Percentiles rank a stretch among this genome's conserved stretches.
Conservation (phyloP, 2,888 invertebrate genomes). For the Andrena haemorrhoa region DNA sequence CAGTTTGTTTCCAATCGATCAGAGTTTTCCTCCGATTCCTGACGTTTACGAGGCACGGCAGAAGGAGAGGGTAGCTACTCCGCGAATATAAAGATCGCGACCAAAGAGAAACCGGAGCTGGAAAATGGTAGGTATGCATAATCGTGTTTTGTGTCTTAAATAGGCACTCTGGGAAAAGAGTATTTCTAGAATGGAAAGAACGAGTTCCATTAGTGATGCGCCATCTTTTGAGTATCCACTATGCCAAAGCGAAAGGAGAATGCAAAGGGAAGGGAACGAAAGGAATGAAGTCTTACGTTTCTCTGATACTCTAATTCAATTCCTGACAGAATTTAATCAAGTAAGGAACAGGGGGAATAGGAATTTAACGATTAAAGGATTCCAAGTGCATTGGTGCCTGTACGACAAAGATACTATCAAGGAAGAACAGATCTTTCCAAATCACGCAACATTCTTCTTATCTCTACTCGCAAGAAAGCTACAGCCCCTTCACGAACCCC, state of each 20-base stretch:
- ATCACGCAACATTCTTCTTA: not conserved
- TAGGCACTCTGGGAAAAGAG: not conserved
- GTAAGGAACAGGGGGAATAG: not conserved
- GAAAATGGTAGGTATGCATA: not conserved
- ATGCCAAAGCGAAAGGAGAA: not conserved
- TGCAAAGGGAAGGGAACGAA: not conserved
- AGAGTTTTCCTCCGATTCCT: not conserved
- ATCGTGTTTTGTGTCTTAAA: not conserved
- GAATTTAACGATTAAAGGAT: not conserved
- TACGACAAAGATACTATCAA: not conserved
- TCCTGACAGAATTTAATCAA: not conserved
- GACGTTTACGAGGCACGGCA: not conserved
- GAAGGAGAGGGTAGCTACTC: not conserved
- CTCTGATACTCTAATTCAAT: not conserved
- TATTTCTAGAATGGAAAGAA: not conserved
- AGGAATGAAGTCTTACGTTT: constrained; percentile 3
- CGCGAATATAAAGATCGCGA: not conserved
- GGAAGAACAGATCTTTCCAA: not conserved
- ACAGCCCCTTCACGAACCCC: too few species aligned
- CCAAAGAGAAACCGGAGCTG: not conserved
- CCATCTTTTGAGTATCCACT: not conserved
- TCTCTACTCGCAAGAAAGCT: not conserved
- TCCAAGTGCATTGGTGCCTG: not conserved
- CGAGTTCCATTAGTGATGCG: constrained; percentile 3
- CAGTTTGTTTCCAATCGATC: constrained; percentile 15